phyloP scores from a whole-genome alignment of 2,113 vertebrate genomes.

The Ophiodon elongatus region DNA sequence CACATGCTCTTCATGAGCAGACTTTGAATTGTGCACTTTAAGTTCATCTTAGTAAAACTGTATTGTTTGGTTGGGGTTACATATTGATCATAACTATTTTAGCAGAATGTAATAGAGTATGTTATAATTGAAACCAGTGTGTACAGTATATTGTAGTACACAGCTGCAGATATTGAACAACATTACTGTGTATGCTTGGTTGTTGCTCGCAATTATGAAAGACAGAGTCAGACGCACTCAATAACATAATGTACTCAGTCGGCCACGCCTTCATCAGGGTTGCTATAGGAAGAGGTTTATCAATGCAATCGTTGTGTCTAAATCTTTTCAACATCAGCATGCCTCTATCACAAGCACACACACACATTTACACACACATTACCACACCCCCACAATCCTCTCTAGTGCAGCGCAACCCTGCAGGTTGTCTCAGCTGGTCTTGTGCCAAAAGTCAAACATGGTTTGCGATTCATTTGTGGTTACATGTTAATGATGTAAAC shows the following conservation, averaged over 20 bases:
- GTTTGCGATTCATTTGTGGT: neutral
- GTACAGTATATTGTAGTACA: neutral
- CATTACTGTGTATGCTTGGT: neutral
- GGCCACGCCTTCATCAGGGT: constrained; percentile 7
- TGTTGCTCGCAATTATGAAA: neutral
- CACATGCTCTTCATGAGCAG: neutral
- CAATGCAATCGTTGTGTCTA: too few relatives aligned
- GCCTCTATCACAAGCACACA: neutral
- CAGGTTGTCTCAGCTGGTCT: neutral
- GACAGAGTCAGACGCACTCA: neutral
- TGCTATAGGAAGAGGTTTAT: neutral
- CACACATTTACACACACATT: neutral
- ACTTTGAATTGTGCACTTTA: neutral
- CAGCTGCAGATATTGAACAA: neutral
- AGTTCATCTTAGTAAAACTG: neutral
- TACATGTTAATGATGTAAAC: neutral
- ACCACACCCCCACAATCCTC: neutral
- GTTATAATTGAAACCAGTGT: neutral
- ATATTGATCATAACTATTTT: neutral
- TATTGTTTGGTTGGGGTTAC: neutral
- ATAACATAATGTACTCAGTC: neutral
- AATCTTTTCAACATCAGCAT: constrained; percentile 16
- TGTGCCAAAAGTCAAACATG: neutral
- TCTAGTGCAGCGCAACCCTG: neutral
- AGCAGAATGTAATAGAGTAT: neutral